These are phyloP conservation scores for Morone chrysops DNA, from an alignment of 2,113 vertebrate species.

Conservation along the genomic window DNA sequence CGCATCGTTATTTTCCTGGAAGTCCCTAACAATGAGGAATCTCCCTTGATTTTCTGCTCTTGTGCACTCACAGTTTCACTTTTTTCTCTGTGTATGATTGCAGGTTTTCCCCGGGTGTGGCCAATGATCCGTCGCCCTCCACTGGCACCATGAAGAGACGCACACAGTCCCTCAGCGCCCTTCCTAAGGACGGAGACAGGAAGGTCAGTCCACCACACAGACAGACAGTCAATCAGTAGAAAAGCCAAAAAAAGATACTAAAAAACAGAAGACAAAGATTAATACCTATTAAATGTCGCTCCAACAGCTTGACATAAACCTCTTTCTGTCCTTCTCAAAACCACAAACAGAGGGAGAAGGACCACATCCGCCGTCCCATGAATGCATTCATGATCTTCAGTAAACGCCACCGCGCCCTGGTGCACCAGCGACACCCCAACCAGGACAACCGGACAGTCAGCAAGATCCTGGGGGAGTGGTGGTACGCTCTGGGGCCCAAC, in stretches of 20 bases:
- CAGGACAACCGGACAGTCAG: constrained; percentile 96
- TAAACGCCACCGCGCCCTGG: constrained; percentile 92
- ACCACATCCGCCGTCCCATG: constrained; percentile 95
- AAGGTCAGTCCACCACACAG: constrained; percentile 80
- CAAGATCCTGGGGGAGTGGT: constrained; percentile 97
- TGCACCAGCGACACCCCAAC: constrained; percentile 95
- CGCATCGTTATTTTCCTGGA: not conserved
- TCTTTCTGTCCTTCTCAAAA: not conserved
- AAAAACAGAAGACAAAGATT: not conserved
- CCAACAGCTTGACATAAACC: not conserved
- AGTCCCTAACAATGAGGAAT: not conserved
- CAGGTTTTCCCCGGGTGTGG: constrained; percentile 89
- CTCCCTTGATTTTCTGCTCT: not conserved
- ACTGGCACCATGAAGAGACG: constrained; percentile 88
- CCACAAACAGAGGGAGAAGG: constrained; percentile 89
- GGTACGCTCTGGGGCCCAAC: constrained; percentile 92
- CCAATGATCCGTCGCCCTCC: constrained; percentile 86
- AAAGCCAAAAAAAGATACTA: not conserved
- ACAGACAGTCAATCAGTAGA: not conserved
- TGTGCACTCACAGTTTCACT: constrained; percentile 34
- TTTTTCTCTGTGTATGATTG: not conserved
- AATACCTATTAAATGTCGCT: not conserved
- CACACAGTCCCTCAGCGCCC: constrained; percentile 92
- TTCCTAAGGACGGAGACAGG: constrained; percentile 92
- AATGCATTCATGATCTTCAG: constrained; percentile 98